Conservation (phyloP, 1,140 invertebrate genomes). For the Apis laboriosa region DNA sequence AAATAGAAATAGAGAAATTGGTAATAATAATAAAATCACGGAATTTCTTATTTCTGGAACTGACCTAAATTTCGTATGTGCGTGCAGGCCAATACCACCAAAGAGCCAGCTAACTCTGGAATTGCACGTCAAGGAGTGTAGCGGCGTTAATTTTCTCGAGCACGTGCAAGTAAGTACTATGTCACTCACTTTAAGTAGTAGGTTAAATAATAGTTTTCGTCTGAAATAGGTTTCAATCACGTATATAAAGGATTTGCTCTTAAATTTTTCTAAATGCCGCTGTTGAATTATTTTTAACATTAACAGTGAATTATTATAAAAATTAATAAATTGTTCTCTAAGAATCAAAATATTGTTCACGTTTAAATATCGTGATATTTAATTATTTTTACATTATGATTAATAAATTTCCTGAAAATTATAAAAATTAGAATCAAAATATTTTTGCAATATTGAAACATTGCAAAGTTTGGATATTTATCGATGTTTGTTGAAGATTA, state of each 20-base stretch:
- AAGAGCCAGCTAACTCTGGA: slow-evolving; percentile 87
- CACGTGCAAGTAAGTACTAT: slow-evolving; percentile 88
- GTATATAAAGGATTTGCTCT: not conserved
- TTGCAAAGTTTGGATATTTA: too few species aligned
- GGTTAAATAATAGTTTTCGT: slow-evolving; percentile 43
- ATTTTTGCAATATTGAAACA: too few species aligned
- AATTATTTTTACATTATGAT: too few species aligned
- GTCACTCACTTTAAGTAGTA: slow-evolving; percentile 26
- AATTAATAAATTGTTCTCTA: too few species aligned
- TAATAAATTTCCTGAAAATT: too few species aligned
- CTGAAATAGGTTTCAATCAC: not conserved
- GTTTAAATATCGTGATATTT: too few species aligned
- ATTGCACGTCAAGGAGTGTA: slow-evolving; percentile 89
- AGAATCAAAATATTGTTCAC: too few species aligned
- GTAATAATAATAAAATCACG: slow-evolving; percentile 7
- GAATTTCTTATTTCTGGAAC: not conserved
- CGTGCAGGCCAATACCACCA: slow-evolving; percentile 86
- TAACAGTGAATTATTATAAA: too few species aligned
- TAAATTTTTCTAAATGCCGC: not conserved
- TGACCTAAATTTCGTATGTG: slow-evolving; percentile 42
- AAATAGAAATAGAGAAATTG: not conserved
- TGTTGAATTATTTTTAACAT: too few species aligned
- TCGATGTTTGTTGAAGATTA: too few species aligned
- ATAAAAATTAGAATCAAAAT: too few species aligned
- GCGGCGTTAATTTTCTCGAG: slow-evolving; percentile 94